These are phyloP conservation scores for Pogonognathellus flavescens DNA, from an alignment of 1,140 invertebrate genomes.

Conservation along the genomic window DNA sequence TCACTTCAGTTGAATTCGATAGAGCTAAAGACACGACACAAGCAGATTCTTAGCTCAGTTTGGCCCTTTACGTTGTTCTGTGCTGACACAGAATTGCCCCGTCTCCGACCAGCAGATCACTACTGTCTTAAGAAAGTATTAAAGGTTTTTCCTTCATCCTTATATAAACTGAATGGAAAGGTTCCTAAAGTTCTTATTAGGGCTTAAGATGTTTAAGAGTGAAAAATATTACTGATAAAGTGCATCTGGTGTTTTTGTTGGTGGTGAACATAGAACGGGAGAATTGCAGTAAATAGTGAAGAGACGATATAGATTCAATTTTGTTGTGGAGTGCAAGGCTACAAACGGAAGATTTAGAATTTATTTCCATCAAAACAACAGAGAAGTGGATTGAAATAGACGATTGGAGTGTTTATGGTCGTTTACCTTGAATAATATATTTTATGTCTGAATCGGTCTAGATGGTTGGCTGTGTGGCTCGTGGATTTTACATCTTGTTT, in stretches of 20 bases:
- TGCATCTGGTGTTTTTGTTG: constrained; percentile 27
- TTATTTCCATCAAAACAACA: constrained; percentile 16
- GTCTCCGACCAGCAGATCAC: neutral
- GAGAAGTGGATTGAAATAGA: neutral
- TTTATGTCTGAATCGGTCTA: neutral
- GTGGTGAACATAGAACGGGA: neutral
- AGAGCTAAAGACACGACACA: constrained; percentile 37
- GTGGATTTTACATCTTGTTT: constrained; percentile 7
- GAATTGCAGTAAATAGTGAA: too few relatives aligned
- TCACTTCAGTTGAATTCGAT: constrained; percentile 19
- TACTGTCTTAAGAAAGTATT: neutral
- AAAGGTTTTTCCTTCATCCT: neutral
- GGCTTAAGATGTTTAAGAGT: neutral
- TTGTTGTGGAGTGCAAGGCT: neutral
- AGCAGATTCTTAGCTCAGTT: constrained; percentile 23
- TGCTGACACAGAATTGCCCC: neutral
- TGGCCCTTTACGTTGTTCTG: constrained; percentile 23
- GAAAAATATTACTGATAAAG: neutral
- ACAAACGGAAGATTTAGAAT: neutral
- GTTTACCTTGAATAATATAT: constrained; percentile 26
- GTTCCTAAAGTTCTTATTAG: neutral
- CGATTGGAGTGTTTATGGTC: constrained; percentile 14
- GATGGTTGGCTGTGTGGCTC: constrained; percentile 4
- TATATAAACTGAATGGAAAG: neutral
- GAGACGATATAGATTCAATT: too few relatives aligned